A percentile compares a stretch with the other conserved stretches of the same genome.
phyloP scores from a whole-genome alignment of 2,113 vertebrate genomes.

The Lophotis ruficrista region DNA sequence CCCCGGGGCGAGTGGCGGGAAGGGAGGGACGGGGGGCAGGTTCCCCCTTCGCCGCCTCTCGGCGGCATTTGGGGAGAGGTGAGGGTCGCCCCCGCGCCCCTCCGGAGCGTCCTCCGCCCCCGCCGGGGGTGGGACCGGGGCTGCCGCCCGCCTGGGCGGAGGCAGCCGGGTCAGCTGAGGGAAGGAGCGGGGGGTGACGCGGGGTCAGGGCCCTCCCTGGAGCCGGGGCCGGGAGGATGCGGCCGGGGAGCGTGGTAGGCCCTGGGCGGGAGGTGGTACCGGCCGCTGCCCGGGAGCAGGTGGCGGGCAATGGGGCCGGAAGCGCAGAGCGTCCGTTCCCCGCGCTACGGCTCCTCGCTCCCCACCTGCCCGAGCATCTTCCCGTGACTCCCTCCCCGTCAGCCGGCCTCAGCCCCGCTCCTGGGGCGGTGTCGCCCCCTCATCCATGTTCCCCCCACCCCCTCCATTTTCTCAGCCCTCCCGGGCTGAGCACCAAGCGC shows the following conservation, averaged over 20 bases:
- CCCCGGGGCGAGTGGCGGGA: not conserved
- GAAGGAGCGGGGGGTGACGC: not conserved
- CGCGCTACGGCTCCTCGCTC: not conserved
- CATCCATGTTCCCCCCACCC: too few species aligned
- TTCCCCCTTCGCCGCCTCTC: not conserved
- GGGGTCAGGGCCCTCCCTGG: not conserved
- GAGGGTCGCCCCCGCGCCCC: not conserved
- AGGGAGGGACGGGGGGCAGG: not conserved
- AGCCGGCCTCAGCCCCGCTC: too few species aligned
- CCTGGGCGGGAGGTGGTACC: not conserved
- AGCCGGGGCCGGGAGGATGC: not conserved
- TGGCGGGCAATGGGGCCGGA: not conserved
- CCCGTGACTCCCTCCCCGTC: not conserved
- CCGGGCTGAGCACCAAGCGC: not conserved
- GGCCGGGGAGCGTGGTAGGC: not conserved
- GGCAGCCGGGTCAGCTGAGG: not conserved
- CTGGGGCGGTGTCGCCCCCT: not conserved
- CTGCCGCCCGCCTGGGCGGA: not conserved
- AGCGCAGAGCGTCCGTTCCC: not conserved
- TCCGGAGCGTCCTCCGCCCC: not conserved
- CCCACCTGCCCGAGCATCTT: not conserved
- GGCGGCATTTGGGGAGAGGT: not conserved
- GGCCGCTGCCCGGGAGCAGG: not conserved
- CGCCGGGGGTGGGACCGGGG: not conserved
- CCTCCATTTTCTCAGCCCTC: too few species aligned